Percentiles rank a stretch among this genome's conserved stretches.
These are phyloP conservation scores for Leptoteleia sp. DNA, from an alignment of 1,140 invertebrate species.

Conservation along the genomic window DNA sequence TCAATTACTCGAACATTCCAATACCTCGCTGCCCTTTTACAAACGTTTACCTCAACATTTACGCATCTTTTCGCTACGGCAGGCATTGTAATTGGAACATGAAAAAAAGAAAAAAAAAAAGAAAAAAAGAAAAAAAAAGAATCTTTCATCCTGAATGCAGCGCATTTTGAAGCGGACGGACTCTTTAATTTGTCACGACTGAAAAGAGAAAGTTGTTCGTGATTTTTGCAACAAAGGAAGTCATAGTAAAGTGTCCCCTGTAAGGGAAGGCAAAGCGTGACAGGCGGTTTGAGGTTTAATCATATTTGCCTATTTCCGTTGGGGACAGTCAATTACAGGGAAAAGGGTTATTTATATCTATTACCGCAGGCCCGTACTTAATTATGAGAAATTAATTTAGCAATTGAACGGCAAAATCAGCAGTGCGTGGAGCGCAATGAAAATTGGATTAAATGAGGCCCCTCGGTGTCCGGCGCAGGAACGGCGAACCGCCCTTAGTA, in stretches of 20 bases:
- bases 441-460: conserved; percentile 57
- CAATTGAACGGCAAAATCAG: conserved; percentile 27
- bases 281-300: conserved; percentile 74
- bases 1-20: too few species aligned
- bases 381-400: conserved; percentile 80
- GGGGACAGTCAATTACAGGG: conserved; percentile 73
- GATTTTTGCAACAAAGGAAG: conserved; percentile 48
- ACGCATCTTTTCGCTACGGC: too few species aligned
- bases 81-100: too few species aligned
- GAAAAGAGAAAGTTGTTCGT: conserved; percentile 47
- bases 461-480: conserved; percentile 3
- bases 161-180: too few species aligned
- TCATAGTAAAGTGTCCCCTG: conserved; percentile 21
- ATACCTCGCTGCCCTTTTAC: too few species aligned
- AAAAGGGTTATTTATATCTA: conserved; percentile 78
- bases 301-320: conserved; percentile 78
- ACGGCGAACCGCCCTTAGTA: conserved; percentile 1
- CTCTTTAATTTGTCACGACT: conserved; percentile 8
- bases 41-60: too few species aligned
- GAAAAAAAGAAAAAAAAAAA: too few species aligned
- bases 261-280: conserved; percentile 71
- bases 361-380: conserved; percentile 77
- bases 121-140: too few species aligned
- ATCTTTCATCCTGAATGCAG: too few species aligned
- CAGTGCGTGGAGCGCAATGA: conserved; percentile 27